A percentile compares a stretch with the other conserved stretches of the same genome.
phyloP scores from a whole-genome alignment of 2,113 vertebrate genomes.

The Zingel zingel region DNA sequence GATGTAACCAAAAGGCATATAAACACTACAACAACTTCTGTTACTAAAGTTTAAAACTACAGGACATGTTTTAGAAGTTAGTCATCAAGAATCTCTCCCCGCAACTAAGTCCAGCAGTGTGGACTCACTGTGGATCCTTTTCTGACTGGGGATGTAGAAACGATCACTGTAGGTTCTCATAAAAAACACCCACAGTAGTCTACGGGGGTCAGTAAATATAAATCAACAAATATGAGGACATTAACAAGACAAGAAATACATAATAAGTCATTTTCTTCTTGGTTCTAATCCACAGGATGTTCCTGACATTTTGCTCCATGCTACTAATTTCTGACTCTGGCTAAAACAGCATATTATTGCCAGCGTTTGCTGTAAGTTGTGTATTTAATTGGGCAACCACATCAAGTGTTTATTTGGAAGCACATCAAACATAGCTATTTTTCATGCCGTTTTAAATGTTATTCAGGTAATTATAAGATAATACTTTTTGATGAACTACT shows the following conservation, averaged over 20 bases:
- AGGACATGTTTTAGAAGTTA: constrained; percentile 39
- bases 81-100: constrained; percentile 35
- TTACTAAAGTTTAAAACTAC: neutral
- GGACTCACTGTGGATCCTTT: neutral
- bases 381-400: neutral
- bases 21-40: constrained; percentile 38
- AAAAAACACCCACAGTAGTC: neutral
- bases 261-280: no score
- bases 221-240: neutral
- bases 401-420: neutral
- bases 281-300: neutral
- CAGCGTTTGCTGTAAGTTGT: constrained; percentile 2
- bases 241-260: neutral
- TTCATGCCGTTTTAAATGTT: neutral
- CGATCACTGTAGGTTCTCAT: neutral
- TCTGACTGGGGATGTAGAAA: neutral
- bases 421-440: neutral
- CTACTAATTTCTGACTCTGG: neutral
- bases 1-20: constrained; percentile 50
- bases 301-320: neutral
- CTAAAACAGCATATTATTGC: no score
- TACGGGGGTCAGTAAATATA: neutral
- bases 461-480: neutral
- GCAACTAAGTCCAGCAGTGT: neutral
- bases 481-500: neutral